Percentiles rank a stretch among this genome's conserved stretches.
Evolutionary conservation across 2,113 vertebrate species (phyloP).

Genomic region (Mus spicilegus): DNA sequence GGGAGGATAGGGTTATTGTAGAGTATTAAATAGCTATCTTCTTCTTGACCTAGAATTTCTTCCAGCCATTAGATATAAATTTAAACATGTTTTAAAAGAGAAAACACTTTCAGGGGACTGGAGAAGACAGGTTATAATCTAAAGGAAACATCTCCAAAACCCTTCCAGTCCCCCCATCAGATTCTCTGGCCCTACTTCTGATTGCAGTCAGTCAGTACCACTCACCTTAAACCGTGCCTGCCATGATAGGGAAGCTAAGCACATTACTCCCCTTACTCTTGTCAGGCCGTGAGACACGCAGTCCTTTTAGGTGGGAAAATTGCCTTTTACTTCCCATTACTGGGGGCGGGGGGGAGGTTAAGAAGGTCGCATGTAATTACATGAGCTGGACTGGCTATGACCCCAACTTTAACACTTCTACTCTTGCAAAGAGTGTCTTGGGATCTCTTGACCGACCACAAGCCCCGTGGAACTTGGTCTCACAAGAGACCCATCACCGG

Average conservation of each 20-base stretch:
- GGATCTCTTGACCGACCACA: constrained; percentile 61
- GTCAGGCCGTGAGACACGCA: constrained; percentile 45
- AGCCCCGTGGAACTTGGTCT: constrained; percentile 52
- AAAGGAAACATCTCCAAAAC: neutral
- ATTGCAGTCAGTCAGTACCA: neutral
- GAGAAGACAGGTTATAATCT: neutral
- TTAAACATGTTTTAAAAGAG: constrained; percentile 50
- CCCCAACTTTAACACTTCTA: constrained; percentile 59
- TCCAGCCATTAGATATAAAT: neutral
- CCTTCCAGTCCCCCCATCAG: neutral
- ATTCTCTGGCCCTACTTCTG: neutral
- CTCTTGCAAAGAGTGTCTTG: constrained; percentile 53
- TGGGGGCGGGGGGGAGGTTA: constrained; percentile 42
- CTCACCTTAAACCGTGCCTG: neutral
- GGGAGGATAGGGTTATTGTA: neutral
- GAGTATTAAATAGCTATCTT: constrained; percentile 9
- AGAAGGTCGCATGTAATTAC: constrained; percentile 59
- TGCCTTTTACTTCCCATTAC: constrained; percentile 78
- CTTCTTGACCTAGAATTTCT: constrained; percentile 37
- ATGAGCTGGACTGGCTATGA: constrained; percentile 59
- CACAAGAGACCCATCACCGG: neutral
- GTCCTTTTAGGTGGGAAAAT: constrained; percentile 76
- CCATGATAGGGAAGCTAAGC: constrained; percentile 6
- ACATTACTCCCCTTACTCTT: neutral
- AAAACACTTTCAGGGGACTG: neutral